A percentile compares a stretch with the other conserved stretches of the same genome.
Conservation (phyloP, 2,113 vertebrate genomes). For the Brienomyrus longianalis region DNA sequence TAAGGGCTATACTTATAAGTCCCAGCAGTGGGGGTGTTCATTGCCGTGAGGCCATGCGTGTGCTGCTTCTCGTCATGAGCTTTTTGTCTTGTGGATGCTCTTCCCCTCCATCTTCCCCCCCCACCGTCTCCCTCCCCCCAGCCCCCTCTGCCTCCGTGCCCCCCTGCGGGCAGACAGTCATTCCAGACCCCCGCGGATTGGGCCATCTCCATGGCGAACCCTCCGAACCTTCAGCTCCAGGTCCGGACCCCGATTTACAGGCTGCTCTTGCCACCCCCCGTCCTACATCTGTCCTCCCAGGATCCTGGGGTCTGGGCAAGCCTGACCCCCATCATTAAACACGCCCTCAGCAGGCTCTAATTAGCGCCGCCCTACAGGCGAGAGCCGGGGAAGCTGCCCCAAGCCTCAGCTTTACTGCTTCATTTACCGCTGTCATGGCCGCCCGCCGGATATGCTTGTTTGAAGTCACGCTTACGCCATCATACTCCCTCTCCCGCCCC, state of each 20-base stretch:
- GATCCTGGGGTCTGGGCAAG: not conserved
- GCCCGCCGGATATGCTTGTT: not conserved
- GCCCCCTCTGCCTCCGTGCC: not conserved
- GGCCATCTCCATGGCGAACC: not conserved
- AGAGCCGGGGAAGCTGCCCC: not conserved
- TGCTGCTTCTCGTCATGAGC: conserved; percentile 11
- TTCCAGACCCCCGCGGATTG: not conserved
- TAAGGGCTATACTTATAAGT: conserved; percentile 21
- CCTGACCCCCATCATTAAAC: not conserved
- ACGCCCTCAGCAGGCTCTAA: not conserved
- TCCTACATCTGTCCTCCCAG: not conserved
- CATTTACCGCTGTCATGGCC: not conserved
- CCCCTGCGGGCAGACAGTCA: not conserved
- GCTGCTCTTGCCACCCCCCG: not conserved
- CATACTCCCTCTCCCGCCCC: not conserved
- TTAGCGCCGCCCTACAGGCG: not conserved
- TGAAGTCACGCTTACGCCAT: not conserved
- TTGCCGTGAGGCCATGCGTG: conserved; percentile 27
- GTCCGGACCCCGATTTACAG: not conserved
- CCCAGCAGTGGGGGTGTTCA: not conserved
- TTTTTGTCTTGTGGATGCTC: not conserved
- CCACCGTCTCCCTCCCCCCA: not conserved
- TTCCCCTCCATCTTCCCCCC: conserved; percentile 9
- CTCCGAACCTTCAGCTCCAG: not conserved
- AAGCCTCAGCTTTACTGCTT: not conserved